Base-by-base conservation (phyloP, 1,140 invertebrate genomes). In the Brachystomella parvula region DNA sequence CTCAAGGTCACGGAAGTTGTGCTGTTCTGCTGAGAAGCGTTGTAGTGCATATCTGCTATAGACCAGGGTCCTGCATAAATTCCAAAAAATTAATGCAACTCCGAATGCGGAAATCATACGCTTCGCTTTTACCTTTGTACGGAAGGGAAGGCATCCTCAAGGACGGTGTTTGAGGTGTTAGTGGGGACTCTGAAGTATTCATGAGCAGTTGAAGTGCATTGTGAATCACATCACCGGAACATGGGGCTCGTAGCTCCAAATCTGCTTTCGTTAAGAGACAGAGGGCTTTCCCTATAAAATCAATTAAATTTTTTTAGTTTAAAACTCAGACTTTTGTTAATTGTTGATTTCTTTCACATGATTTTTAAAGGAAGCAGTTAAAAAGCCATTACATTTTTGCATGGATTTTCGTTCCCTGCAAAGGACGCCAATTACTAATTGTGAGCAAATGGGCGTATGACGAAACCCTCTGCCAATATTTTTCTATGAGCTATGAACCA, bases 161-260 rank as follows among this genome's bases (percentile, higher is more conserved):
- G 89, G 88, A 28, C 56, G 72, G 71, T 59, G 72, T 71, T 39
- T 71, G 70, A 32, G 71, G 73, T 26, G 71, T 72, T 66, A 72
- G 67, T n/a, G 85, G 85, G n/a, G 84, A 84, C 61, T 87, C 87
- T n/a, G 88, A 81, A 44, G 91, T 89, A 0, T 90, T 92, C 33
- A 92, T 86, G 12, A 96, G 80, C 80, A 94, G 87, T 72, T 92
- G 89, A 26, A 97, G 82, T 2, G 92, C 90, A 79, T 97, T 96
- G 81, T 92, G 92, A 61, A 97, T 79, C 6, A 97, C 87, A 76
- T 96, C 93, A 0, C 94, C 94, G 21, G 91, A 90, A 0, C 91
- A 89, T 0, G 92, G 92, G 71, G 90, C 91, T 64, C 94, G 82
- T 75, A 94, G 92, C 3, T 87, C 89, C 65, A 96, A 83, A 79